Conservation (phyloP, 2,888 invertebrate genomes). For the Melinaea menophilus region DNA sequence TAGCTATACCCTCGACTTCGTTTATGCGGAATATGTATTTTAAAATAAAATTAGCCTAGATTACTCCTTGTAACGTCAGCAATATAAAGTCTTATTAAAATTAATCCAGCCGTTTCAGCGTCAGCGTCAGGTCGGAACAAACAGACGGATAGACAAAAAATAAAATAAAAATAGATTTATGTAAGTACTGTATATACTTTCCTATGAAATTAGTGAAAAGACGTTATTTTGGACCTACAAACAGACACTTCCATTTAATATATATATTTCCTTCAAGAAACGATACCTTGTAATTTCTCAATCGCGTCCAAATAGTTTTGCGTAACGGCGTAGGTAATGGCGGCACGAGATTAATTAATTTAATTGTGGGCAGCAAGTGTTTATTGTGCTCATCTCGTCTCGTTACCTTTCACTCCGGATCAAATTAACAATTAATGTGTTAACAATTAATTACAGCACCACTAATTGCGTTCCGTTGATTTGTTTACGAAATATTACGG, state of each 20-base stretch:
- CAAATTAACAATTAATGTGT: conserved; percentile 22
- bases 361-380: conserved; percentile 20
- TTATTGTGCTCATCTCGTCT: conserved; percentile 24
- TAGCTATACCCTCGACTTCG: neutral
- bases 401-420: conserved; percentile 31
- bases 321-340: conserved; percentile 16
- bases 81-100: too few species aligned
- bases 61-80: too few species aligned
- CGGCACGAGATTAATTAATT: conserved; percentile 19
- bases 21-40: too few species aligned
- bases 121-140: too few species aligned
- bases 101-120: too few species aligned
- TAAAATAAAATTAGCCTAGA: too few species aligned
- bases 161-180: too few species aligned
- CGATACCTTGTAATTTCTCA: conserved; percentile 5
- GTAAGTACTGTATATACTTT: too few species aligned
- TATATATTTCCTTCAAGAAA: conserved; percentile 6
- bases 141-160: too few species aligned
- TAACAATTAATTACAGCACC: conserved; percentile 20
- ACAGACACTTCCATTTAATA: too few species aligned
- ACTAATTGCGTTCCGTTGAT: neutral
- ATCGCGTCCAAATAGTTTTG: conserved; percentile 13
- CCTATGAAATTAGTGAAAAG: too few species aligned
- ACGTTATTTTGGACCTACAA: too few species aligned
- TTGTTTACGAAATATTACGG: neutral